Conservation (phyloP, 2,797 vertebrate species). For the Gobio occitaniae region DNA sequence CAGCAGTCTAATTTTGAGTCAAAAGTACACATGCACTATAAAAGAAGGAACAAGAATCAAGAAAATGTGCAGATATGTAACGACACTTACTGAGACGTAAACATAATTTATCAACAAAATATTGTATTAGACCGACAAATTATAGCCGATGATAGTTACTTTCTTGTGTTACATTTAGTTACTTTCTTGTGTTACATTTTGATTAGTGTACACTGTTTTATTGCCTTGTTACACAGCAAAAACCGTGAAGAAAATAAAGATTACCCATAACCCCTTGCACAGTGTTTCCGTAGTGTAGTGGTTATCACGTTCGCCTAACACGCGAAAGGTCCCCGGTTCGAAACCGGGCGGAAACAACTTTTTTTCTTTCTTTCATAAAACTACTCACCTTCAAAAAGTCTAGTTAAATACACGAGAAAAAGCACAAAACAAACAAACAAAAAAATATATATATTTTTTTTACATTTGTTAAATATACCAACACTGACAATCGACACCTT, state of each 20-base stretch:
- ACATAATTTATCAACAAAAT: background rate
- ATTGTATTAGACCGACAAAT: background rate
- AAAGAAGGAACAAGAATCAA: background rate
- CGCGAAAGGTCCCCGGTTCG: conserved; percentile 36
- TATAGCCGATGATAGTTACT: background rate
- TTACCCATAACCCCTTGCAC: fast-evolving
- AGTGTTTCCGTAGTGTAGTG: conserved; percentile 58
- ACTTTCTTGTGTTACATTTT: no score
- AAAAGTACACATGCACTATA: background rate
- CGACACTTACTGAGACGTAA: background rate
- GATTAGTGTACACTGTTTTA: background rate
- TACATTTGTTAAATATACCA: no score
- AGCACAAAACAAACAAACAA: no score
- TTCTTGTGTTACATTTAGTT: no score
- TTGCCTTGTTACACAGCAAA: background rate
- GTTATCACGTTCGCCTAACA: conserved; percentile 53
- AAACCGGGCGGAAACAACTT: conserved; percentile 36
- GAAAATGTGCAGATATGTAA: background rate
- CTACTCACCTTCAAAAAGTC: background rate
- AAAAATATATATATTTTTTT: no score
- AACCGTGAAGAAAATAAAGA: background rate
- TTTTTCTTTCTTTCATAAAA: background rate
- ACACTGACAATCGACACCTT: background rate
- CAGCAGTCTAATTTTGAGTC: background rate
- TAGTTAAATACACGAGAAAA: background rate